Evolutionary conservation across 1,140 invertebrate genomes (phyloP).

Genomic region (Oncopodura yosiiana): DNA sequence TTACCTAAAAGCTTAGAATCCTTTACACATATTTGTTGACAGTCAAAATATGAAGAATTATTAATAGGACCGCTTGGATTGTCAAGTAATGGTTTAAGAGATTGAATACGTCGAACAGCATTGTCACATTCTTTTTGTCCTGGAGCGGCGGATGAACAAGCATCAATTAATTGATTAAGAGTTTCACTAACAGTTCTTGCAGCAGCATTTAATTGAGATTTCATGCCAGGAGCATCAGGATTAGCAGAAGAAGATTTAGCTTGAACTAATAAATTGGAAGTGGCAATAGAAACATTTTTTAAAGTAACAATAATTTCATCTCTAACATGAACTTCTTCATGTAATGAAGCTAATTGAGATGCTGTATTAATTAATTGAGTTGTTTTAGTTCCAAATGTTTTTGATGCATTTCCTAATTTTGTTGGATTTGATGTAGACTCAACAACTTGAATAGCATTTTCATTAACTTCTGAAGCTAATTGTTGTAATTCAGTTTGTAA

Average conservation of each 20-base stretch:
- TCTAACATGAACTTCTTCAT: slow-evolving; percentile 55
- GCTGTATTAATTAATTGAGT: slow-evolving; percentile 25
- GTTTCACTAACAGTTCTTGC: slow-evolving; percentile 80
- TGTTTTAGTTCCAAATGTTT: slow-evolving; percentile 54
- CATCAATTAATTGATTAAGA: slow-evolving; percentile 79
- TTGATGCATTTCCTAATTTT: slow-evolving; percentile 60
- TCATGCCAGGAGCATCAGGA: slow-evolving; percentile 76
- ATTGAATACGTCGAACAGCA: slow-evolving; percentile 85
- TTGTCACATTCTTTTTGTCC: slow-evolving; percentile 95
- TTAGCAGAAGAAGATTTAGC: slow-evolving; percentile 83
- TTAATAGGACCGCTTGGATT: slow-evolving; percentile 80
- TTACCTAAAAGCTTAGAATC: slow-evolving; percentile 70
- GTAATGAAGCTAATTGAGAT: slow-evolving; percentile 21
- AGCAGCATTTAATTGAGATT: slow-evolving; percentile 75
- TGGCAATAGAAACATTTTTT: slow-evolving; percentile 76
- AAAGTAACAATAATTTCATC: slow-evolving; percentile 72
- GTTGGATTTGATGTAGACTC: slow-evolving; percentile 46
- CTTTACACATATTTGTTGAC: slow-evolving; percentile 86
- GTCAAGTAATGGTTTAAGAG: slow-evolving; percentile 68
- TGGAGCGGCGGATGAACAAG: slow-evolving; percentile 68
- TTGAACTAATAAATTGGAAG: slow-evolving; percentile 73
- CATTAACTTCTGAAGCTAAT: slow-evolving; percentile 70
- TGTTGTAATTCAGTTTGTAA: slow-evolving; percentile 73
- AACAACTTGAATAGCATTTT: slow-evolving; percentile 47
- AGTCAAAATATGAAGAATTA: slow-evolving; percentile 85